Conservation (phyloP, 2,797 vertebrate species). For the Cyclopterus lumpus region DNA sequence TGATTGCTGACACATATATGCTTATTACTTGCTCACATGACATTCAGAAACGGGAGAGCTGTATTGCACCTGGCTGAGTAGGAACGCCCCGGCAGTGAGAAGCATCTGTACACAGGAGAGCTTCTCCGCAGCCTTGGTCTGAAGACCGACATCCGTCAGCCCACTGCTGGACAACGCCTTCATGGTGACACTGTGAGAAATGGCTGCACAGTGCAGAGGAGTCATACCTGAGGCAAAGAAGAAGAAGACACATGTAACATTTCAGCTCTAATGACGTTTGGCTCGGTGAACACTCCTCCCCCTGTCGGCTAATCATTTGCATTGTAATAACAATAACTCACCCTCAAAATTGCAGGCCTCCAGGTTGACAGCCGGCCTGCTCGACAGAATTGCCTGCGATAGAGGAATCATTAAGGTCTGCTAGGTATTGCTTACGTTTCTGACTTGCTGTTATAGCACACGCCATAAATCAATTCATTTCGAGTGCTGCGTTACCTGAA, state of each 20-base stretch:
- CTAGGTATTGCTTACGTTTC: background rate
- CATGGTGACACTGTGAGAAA: slow-evolving; percentile 86
- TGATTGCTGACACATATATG: background rate
- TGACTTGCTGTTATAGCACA: background rate
- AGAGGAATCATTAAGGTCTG: slow-evolving; percentile 1
- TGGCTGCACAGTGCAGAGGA: slow-evolving; percentile 89
- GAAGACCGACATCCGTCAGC: slow-evolving; percentile 63
- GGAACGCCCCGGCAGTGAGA: slow-evolving; percentile 83
- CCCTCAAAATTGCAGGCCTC: slow-evolving; percentile 93
- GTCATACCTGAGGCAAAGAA: slow-evolving; percentile 85
- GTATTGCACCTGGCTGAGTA: slow-evolving; percentile 87
- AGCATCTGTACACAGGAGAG: slow-evolving; percentile 86
- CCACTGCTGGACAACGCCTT: slow-evolving; percentile 69
- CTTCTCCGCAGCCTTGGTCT: slow-evolving; percentile 78
- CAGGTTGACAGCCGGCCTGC: slow-evolving; percentile 76
- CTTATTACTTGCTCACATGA: background rate
- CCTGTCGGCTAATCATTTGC: background rate
- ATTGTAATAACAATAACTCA: slow-evolving; percentile 50
- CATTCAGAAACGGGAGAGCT: slow-evolving; percentile 4
- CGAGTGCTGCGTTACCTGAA: slow-evolving; percentile 81
- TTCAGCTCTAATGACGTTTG: background rate
- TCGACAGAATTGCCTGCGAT: slow-evolving; percentile 77
- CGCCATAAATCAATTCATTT: background rate
- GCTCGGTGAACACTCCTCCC: background rate
- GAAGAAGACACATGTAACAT: background rate